These are phyloP conservation scores for Myoxocephalus aenaeus DNA, from an alignment of 2,797 vertebrate species.

Conservation along the genomic window DNA sequence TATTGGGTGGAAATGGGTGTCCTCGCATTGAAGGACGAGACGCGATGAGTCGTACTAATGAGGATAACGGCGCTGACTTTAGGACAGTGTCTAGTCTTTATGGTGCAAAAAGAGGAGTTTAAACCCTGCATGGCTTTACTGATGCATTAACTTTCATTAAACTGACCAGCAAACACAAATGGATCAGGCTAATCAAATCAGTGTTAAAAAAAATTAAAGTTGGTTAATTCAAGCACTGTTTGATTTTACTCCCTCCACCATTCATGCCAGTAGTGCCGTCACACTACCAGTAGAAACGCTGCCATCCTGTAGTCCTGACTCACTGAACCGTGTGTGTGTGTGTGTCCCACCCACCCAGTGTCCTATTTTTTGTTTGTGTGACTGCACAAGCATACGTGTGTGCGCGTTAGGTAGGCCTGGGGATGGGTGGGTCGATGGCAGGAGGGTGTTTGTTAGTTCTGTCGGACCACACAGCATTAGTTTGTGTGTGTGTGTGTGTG, in stretches of 20 bases:
- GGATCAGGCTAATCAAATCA: not conserved
- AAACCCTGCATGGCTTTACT: not conserved
- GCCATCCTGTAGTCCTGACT: constrained; percentile 8
- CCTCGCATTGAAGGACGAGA: not conserved
- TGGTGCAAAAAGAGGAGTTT: not conserved
- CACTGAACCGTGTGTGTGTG: not conserved
- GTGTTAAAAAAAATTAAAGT: not conserved
- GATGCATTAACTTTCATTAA: not conserved
- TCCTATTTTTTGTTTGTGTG: constrained; percentile 33
- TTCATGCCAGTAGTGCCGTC: not conserved
- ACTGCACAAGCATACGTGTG: not conserved
- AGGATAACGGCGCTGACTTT: not conserved
- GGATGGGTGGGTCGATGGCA: constrained; percentile 40
- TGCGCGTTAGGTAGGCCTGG: constrained; percentile 16
- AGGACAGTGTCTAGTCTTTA: not conserved
- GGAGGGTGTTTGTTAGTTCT: constrained; percentile 58
- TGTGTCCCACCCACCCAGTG: not conserved
- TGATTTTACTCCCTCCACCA: not conserved
- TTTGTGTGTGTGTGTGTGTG: constrained; percentile 20
- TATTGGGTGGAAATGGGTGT: not conserved
- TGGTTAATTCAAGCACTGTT: not conserved
- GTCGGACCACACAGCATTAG: constrained; percentile 73
- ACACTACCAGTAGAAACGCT: constrained; percentile 21
- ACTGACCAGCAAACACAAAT: not conserved
- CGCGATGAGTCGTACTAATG: not conserved